Conservation (phyloP, 2,113 vertebrate genomes). For the Syngnathus typhle region DNA sequence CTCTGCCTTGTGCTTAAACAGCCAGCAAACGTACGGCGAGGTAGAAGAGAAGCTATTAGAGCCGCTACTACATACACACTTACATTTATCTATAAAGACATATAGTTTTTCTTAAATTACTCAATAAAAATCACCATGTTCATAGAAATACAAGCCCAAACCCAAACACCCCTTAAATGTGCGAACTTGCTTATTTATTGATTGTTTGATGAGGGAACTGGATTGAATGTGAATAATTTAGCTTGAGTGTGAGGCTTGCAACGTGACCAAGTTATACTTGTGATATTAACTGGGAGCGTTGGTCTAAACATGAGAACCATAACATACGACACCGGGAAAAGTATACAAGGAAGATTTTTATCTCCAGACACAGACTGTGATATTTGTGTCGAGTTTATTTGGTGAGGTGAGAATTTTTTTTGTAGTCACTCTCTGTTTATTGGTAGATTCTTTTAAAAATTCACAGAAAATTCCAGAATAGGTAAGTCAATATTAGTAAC, state of each 20-base stretch:
- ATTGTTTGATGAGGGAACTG: neutral
- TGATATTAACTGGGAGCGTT: neutral
- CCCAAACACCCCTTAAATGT: neutral
- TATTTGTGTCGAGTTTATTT: neutral
- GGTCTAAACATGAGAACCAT: neutral
- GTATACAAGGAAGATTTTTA: neutral
- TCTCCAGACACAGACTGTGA: neutral
- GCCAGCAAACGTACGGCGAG: constrained; percentile 41
- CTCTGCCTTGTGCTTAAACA: constrained; percentile 40
- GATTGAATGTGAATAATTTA: constrained; percentile 13
- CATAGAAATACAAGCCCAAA: neutral
- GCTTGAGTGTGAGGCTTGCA: neutral
- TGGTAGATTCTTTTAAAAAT: no score
- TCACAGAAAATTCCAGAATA: no score
- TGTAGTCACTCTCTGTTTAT: neutral
- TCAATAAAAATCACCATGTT: neutral
- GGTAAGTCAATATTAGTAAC: no score
- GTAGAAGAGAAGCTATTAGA: constrained; percentile 33
- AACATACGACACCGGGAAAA: neutral
- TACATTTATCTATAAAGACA: constrained; percentile 5
- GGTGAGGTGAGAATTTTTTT: neutral
- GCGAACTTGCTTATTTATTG: neutral
- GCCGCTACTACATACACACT: constrained; percentile 20
- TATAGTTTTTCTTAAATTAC: neutral
- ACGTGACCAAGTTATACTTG: neutral